Evolutionary conservation across 2,113 vertebrate species (phyloP), one percentile per base, ranked within the genome.

Genomic region (Vulpes ferrilata): DNA sequence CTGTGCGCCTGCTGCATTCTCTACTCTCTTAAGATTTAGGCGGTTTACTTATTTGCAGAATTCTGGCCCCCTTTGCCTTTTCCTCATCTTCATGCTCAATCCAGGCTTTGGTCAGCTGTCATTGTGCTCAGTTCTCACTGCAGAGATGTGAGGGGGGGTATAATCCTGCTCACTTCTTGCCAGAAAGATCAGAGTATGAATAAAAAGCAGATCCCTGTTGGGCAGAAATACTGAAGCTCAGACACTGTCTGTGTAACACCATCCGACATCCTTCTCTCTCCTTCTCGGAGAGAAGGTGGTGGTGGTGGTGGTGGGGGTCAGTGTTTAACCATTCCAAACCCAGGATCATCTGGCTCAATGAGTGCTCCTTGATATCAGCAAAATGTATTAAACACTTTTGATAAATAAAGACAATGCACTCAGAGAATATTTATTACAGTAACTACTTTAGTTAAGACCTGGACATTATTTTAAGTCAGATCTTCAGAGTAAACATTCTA

Each of bases 401-500:
- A 83, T 93, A 60, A 82, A 15, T 69, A 93, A 89, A 7, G 30
- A 74, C 0, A 0, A 20, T n/a, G 8, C 3, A 55, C 57, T 86
- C 25, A 71, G 48, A 85, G 62, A 90, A 87, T 64, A 43, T 90
- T 80, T 84, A 81, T 92, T 73, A 74, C 5, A 87, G 11, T 60
- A 35, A 87, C 43, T 38, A 43, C n/a, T 88, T 90, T 2, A 57
- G 5, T 11, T 62, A 71, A 96, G 67, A 69, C n/a, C n/a, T 67
- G 84, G 67, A 30, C 88, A 38, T 64, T 83, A 64, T 81, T 83
- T 15, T 59, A 79, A 57, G 30, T 93, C 25, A 93, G 3, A 64
- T 74, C 35, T 88, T 60, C 35, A 64, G 79, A 92, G 57, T 59
- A 87, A 93, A 84, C 92, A 93, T 90, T 92, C 57, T 96, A 1